Evolutionary conservation across 2,113 vertebrate genomes (phyloP), one percentile per base, ranked within the genome.

Genomic region (Pelodiscus sinensis): DNA sequence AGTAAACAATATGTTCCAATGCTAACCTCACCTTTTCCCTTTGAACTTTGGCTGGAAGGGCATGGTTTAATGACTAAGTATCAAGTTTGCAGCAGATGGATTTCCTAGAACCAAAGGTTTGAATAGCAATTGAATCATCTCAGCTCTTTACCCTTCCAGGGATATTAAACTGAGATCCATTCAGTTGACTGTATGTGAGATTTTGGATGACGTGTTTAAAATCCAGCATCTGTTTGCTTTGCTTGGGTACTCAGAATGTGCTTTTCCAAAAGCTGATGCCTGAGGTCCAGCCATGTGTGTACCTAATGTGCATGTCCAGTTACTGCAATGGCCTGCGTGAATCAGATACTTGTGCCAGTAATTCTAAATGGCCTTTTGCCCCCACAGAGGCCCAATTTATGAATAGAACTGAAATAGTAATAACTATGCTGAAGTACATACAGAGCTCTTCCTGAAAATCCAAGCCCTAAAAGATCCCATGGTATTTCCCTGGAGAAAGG

Each of bases 311-410:
- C 29, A 3, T 25, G 31, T 8, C 13, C 62, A 79, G 13, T 3
- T 1, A 0, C 38, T 12, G 31, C 3, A 1, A 2, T 50, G 52
- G 24, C 4, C 25, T 0, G 4, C 1, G 1, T 29, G 44, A 55
- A 3, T 29, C 60, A 77, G 80, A 22, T 25, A 75, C 25, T 75
- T 75, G 14, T 50, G 19, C 44, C 22, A 0, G 1, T 75, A 84
- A 44, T 29, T 84, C 71, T 57, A 79, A 6, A 44, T 1, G 2
- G 12, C 1, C 31, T 31, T n/a, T n/a, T n/a, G 15, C 31, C 15
- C 65, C 18, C 16, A 19, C 24, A 60, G 1, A 55, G 4, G 9
- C 1, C 87, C 1, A 0, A 3, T 58, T 82, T 55, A 1, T 1
- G 79, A 78, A 9, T 58, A 25, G 60, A 24, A 22, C 38, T 31